A percentile compares a stretch with the other conserved stretches of the same genome.
Conservation (phyloP, 2,113 vertebrate genomes). For the Struthidea cinerea region DNA sequence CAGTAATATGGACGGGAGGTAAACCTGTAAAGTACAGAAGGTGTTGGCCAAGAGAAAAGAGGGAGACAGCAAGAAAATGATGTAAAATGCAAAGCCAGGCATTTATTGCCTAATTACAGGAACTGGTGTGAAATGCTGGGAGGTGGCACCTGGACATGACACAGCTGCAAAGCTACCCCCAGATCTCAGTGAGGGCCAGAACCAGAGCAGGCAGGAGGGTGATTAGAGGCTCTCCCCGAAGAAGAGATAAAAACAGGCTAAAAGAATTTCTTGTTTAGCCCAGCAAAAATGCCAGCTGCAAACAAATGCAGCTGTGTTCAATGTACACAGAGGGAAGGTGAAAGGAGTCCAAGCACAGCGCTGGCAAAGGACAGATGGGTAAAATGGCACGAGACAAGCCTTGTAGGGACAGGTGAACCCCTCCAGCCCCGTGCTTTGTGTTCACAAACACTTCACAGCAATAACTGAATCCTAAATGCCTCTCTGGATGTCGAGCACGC, state of each 20-base stretch:
- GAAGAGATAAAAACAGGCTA: background rate
- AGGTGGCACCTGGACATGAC: background rate
- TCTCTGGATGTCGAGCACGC: background rate
- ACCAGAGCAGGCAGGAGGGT: background rate
- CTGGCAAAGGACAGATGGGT: background rate
- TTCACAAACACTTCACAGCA: background rate
- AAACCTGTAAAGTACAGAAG: fast-evolving
- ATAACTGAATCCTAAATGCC: background rate
- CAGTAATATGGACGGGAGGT: fast-evolving
- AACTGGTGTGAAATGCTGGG: background rate
- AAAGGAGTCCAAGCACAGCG: background rate
- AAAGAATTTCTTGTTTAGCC: background rate
- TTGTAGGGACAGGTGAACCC: background rate
- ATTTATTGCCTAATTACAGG: background rate
- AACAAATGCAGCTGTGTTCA: background rate
- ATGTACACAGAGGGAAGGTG: background rate
- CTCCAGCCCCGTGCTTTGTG: background rate
- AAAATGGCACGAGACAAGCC: fast-evolving
- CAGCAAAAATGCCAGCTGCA: background rate
- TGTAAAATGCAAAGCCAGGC: background rate
- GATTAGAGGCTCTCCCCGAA: background rate
- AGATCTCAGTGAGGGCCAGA: background rate
- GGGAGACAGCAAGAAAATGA: background rate
- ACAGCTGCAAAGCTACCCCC: background rate
- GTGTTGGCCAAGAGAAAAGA: background rate